These are phyloP conservation scores for Ceratoteleas bidentatus DNA, from an alignment of 1,140 invertebrate genomes.

Conservation along the genomic window DNA sequence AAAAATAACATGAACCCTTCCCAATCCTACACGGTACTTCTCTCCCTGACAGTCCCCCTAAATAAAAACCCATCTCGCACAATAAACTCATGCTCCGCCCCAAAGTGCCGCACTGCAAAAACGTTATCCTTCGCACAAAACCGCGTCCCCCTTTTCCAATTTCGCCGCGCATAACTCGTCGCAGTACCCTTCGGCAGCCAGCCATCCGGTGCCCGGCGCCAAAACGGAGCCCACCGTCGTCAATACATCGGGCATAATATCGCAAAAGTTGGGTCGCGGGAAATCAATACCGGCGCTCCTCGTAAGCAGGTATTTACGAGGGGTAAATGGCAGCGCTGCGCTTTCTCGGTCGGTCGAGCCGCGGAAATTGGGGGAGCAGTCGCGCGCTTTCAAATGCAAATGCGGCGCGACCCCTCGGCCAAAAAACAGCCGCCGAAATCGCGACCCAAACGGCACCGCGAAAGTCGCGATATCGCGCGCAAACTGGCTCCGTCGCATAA, in stretches of 20 bases:
- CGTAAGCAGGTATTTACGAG: slow-evolving; percentile 67
- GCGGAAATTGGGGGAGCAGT: slow-evolving; percentile 9
- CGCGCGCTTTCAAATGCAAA: slow-evolving; percentile 62
- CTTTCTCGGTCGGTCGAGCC: slow-evolving; percentile 36
- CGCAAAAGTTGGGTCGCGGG: slow-evolving; percentile 34
- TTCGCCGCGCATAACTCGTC: too few species aligned
- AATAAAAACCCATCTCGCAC: too few species aligned
- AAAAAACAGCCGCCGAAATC: slow-evolving; percentile 53
- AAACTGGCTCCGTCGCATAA: slow-evolving; percentile 63
- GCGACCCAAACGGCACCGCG: slow-evolving; percentile 57
- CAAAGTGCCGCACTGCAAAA: too few species aligned
- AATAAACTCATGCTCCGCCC: too few species aligned
- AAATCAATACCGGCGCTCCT: slow-evolving; percentile 44
- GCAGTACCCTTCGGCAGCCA: too few species aligned
- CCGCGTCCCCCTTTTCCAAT: too few species aligned
- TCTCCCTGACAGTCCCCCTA: too few species aligned
- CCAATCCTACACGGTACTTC: too few species aligned
- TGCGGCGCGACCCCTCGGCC: slow-evolving; percentile 55
- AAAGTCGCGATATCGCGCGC: slow-evolving; percentile 62
- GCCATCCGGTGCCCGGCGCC: too few species aligned
- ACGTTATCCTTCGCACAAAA: too few species aligned
- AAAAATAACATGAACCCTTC: too few species aligned
- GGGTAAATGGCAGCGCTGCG: slow-evolving; percentile 49
- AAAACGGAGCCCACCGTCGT: background rate
- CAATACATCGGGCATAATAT: slow-evolving; percentile 25